Evolutionary conservation across 2,113 vertebrate genomes (phyloP).

Genomic region (Erinaceus europaeus): DNA sequence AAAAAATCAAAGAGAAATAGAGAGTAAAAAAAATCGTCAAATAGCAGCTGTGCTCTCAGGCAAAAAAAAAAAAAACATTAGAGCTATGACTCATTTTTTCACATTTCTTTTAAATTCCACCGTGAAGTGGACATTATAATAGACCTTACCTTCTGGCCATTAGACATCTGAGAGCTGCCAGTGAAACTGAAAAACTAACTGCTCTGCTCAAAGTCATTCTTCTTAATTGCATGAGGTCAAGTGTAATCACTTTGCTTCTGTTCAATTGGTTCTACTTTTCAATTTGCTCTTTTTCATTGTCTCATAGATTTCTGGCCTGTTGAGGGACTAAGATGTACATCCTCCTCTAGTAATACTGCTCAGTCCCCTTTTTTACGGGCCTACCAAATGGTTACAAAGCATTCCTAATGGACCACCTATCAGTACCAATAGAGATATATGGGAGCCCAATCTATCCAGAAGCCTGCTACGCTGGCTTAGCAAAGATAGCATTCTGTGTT

Average conservation of each 20-base stretch:
- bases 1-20: slow-evolving; percentile 35
- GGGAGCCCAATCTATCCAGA: neutral
- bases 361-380: neutral
- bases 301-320: neutral
- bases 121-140: slow-evolving; percentile 29
- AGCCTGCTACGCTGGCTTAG: neutral
- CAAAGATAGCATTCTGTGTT: neutral
- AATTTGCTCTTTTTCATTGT: slow-evolving; percentile 38
- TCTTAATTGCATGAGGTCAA: slow-evolving; percentile 56
- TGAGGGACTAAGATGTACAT: neutral
- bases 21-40: slow-evolving; percentile 20
- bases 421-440: too few relatives aligned
- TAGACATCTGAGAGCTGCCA: slow-evolving; percentile 30
- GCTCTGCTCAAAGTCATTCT: slow-evolving; percentile 22
- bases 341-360: neutral
- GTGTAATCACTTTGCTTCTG: slow-evolving; percentile 25
- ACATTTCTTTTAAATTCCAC: slow-evolving; percentile 41
- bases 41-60: slow-evolving; percentile 2
- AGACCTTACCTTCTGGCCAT: neutral
- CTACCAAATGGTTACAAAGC: neutral
- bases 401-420: too few relatives aligned
- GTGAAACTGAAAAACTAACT: slow-evolving; percentile 24
- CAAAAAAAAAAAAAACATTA: neutral
- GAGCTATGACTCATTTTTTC: neutral
- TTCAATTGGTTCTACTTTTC: slow-evolving; percentile 40